phyloP scores from a whole-genome alignment of 2,113 vertebrate species.

The Loxodonta africana region DNA sequence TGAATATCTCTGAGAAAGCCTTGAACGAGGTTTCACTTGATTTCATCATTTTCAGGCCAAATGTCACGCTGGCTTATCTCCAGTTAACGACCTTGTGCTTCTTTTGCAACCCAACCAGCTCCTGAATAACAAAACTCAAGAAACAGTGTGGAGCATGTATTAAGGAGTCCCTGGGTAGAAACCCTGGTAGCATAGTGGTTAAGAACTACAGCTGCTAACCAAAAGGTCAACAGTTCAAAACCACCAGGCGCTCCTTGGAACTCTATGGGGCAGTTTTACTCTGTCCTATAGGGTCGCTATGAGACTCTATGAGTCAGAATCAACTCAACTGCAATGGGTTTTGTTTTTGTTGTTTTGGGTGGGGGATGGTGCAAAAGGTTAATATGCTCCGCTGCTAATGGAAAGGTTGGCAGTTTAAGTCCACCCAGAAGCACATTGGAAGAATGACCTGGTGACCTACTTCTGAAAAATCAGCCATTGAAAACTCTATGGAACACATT shows the following conservation, averaged over 20 bases:
- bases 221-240: neutral
- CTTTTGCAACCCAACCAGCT: neutral
- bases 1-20: slow-evolving; percentile 43
- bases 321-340: too few relatives aligned
- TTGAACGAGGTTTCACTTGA: neutral
- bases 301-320: too few relatives aligned
- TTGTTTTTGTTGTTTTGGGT: too few relatives aligned
- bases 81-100: neutral
- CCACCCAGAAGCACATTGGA: neutral
- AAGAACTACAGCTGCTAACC: neutral
- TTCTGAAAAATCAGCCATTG: neutral
- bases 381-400: too few relatives aligned
- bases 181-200: too few relatives aligned
- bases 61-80: neutral
- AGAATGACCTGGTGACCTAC: neutral
- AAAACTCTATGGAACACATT: neutral
- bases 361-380: too few relatives aligned
- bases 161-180: neutral
- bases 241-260: neutral
- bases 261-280: too few relatives aligned
- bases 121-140: neutral
- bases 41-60: slow-evolving; percentile 20
- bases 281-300: too few relatives aligned
- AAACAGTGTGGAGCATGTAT: neutral
- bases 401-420: neutral